Conservation (phyloP, 2,797 vertebrate species). For the Parauchenoglanis ngamensis region DNA sequence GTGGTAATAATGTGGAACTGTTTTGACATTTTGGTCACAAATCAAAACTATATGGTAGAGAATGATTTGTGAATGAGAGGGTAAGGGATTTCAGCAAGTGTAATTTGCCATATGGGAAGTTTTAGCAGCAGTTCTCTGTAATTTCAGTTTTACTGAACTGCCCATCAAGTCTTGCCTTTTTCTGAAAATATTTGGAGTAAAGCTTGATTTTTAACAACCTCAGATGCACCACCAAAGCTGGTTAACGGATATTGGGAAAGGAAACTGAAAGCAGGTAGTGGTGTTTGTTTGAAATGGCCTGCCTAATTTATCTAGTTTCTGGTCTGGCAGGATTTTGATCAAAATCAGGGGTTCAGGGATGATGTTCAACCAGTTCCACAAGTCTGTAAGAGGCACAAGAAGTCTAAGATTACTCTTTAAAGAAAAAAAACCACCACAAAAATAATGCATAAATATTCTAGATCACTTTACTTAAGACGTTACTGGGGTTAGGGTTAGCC, state of each 20-base stretch:
- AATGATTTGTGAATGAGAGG: not conserved
- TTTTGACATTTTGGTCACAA: not conserved
- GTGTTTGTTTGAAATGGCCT: not conserved
- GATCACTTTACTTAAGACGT: not conserved
- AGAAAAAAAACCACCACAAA: not conserved
- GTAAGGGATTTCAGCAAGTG: not conserved
- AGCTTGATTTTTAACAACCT: not conserved
- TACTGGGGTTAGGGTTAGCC: no score
- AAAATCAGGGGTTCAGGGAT: not conserved
- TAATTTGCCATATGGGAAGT: conserved; percentile 17
- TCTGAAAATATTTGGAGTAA: not conserved
- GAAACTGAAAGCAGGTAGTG: not conserved
- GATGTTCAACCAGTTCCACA: not conserved
- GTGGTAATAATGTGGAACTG: conserved; percentile 1
- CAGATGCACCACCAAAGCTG: not conserved
- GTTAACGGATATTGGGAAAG: not conserved
- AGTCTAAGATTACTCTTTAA: not conserved
- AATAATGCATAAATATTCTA: not conserved
- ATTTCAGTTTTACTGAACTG: not conserved
- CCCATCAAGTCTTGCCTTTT: not conserved
- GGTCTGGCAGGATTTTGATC: not conserved
- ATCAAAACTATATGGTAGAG: not conserved
- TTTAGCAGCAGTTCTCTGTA: conserved; percentile 2
- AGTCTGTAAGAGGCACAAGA: not conserved
- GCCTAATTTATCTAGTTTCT: not conserved